A percentile compares a stretch with the other conserved stretches of the same genome.
These are phyloP conservation scores for Oncopeltus fasciatus DNA, from an alignment of 1,140 invertebrate genomes.

Conservation along the genomic window DNA sequence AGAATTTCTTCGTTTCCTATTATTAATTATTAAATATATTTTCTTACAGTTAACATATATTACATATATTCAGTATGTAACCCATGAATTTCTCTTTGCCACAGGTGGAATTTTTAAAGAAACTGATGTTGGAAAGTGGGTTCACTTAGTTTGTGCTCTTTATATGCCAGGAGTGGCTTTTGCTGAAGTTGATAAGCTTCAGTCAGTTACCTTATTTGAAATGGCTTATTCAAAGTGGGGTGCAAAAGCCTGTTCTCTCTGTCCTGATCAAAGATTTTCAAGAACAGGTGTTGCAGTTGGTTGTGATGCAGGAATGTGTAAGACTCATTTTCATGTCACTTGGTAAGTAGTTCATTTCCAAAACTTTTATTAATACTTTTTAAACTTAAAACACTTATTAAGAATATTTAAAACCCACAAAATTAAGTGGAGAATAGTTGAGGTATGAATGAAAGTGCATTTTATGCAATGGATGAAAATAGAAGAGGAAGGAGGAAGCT, in stretches of 20 bases:
- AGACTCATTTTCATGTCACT: constrained; percentile 93
- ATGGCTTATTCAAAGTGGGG: constrained; percentile 93
- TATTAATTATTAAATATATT: too few species aligned
- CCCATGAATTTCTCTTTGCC: not conserved
- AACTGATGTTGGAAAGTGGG: constrained; percentile 92
- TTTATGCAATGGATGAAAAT: too few species aligned
- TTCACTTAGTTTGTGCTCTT: constrained; percentile 90
- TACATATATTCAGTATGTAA: too few species aligned
- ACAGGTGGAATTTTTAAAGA: constrained; percentile 88
- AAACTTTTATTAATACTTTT: too few species aligned
- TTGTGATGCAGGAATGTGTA: constrained; percentile 96
- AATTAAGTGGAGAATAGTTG: too few species aligned
- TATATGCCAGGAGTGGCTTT: constrained; percentile 96
- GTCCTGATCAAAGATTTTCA: constrained; percentile 70
- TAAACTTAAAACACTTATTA: too few species aligned
- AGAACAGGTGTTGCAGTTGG: constrained; percentile 87
- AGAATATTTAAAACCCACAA: too few species aligned
- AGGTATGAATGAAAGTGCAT: too few species aligned
- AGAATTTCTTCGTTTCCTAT: too few species aligned
- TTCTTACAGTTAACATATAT: too few species aligned
- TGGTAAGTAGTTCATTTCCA: constrained; percentile 59
- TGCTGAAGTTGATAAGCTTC: constrained; percentile 78
- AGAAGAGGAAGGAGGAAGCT: too few species aligned
- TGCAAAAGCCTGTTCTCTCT: constrained; percentile 70
- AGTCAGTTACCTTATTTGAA: constrained; percentile 81